Evolutionary conservation across 2,888 invertebrate species (phyloP).

Genomic region (Synanthedon andrenaeformis): DNA sequence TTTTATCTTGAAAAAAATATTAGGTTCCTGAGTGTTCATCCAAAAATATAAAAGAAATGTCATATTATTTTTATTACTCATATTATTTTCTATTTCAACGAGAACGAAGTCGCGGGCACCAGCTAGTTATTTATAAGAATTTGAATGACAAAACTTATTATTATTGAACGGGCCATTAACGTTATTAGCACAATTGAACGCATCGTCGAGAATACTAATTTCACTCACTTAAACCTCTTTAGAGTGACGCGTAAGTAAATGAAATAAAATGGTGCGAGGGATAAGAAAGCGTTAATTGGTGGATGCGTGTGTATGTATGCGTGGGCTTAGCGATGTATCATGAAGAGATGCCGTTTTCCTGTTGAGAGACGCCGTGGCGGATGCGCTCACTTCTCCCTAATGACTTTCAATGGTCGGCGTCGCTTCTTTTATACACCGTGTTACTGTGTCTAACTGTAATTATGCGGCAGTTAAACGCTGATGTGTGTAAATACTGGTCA

Average conservation of each 20-base stretch:
- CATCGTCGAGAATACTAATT: conserved; percentile 39
- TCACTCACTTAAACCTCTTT: conserved; percentile 28
- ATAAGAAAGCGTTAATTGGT: conserved; percentile 34
- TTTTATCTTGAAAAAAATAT: too few species aligned
- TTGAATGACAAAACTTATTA: neutral
- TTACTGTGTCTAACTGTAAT: neutral
- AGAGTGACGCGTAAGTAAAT: conserved; percentile 26
- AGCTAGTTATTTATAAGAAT: neutral
- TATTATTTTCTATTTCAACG: too few species aligned
- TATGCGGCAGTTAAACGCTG: neutral
- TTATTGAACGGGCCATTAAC: conserved; percentile 2
- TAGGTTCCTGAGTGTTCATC: too few species aligned
- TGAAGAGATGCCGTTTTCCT: neutral
- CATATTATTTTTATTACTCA: too few species aligned
- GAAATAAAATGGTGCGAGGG: conserved; percentile 27
- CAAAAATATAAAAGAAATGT: too few species aligned
- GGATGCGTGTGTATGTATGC: conserved; percentile 24
- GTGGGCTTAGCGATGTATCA: conserved; percentile 8
- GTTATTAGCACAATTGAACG: conserved; percentile 36
- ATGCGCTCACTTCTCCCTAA: neutral
- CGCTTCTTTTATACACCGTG: neutral
- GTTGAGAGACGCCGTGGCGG: neutral
- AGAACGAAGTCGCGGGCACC: too few species aligned
- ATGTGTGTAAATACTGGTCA: neutral
- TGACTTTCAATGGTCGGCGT: neutral